Percentiles rank a stretch among this genome's conserved stretches.
Conservation (phyloP, 2,113 vertebrate species). For the Tenebrosternarchus preto region DNA sequence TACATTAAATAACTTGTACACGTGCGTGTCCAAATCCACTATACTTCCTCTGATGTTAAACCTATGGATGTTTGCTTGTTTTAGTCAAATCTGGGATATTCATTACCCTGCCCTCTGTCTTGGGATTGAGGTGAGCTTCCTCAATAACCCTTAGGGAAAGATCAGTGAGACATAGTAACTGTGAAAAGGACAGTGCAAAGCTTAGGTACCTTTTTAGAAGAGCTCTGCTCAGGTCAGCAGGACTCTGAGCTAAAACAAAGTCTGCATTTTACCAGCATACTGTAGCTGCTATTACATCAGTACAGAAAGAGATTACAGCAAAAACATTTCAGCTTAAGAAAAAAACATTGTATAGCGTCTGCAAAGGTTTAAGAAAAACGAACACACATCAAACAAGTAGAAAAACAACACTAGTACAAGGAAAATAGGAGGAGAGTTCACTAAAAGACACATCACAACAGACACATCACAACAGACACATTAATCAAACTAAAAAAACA, state of each 20-base stretch:
- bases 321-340: no score
- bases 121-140: neutral
- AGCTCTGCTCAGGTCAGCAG: neutral
- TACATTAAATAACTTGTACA: constrained; percentile 8
- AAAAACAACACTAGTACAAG: no score
- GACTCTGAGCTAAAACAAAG: neutral
- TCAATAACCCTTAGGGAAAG: constrained; percentile 2
- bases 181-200: constrained; percentile 7
- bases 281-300: neutral
- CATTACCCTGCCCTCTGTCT: neutral
- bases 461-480: no score
- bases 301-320: neutral
- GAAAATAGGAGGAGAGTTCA: no score
- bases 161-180: constrained; percentile 5
- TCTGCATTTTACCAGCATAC: neutral
- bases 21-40: neutral
- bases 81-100: neutral
- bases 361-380: no score
- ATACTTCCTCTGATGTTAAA: neutral
- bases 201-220: neutral
- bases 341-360: no score
- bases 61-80: neutral
- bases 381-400: no score
- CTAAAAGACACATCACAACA: no score
- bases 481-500: no score